phyloP scores from a whole-genome alignment of 2,888 invertebrate species.

The Galerucella nymphaeae region DNA sequence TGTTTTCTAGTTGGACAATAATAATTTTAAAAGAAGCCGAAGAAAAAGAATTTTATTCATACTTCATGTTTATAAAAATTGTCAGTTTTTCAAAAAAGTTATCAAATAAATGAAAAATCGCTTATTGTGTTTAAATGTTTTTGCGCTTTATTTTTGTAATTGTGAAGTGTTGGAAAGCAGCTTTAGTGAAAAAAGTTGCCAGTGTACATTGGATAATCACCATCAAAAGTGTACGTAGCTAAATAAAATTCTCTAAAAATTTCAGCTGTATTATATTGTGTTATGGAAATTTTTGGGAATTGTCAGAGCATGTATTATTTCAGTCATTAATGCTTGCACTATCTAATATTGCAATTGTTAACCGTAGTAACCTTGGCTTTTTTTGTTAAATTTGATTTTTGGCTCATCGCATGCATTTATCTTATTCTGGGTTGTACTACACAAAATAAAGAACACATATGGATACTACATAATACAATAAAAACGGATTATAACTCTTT shows the following conservation, averaged over 20 bases:
- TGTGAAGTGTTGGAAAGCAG: constrained; percentile 48
- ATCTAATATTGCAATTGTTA: background rate
- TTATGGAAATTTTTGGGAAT: constrained; percentile 29
- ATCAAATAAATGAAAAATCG: constrained; percentile 48
- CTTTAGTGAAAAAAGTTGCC: constrained; percentile 55
- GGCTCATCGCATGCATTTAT: constrained; percentile 39
- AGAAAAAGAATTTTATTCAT: constrained; percentile 37
- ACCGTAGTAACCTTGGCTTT: background rate
- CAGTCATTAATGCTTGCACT: constrained; percentile 10
- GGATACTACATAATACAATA: constrained; percentile 53
- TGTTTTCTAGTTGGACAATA: constrained; percentile 50
- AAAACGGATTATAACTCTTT: constrained; percentile 59
- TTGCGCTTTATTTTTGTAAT: constrained; percentile 34
- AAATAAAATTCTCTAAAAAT: constrained; percentile 35
- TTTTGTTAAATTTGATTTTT: constrained; percentile 10
- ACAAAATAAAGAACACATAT: constrained; percentile 40
- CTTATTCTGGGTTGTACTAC: constrained; percentile 38
- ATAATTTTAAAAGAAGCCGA: constrained; percentile 33
- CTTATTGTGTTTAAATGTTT: constrained; percentile 46
- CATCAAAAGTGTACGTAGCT: constrained; percentile 58
- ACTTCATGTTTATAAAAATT: constrained; percentile 42
- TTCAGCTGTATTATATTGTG: constrained; percentile 13
- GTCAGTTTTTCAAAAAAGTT: constrained; percentile 45
- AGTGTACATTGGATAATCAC: constrained; percentile 48
- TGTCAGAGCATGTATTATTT: constrained; percentile 11